These are phyloP conservation scores for Clistopyga incitator DNA, from an alignment of 2,888 invertebrate genomes.

Conservation along the genomic window DNA sequence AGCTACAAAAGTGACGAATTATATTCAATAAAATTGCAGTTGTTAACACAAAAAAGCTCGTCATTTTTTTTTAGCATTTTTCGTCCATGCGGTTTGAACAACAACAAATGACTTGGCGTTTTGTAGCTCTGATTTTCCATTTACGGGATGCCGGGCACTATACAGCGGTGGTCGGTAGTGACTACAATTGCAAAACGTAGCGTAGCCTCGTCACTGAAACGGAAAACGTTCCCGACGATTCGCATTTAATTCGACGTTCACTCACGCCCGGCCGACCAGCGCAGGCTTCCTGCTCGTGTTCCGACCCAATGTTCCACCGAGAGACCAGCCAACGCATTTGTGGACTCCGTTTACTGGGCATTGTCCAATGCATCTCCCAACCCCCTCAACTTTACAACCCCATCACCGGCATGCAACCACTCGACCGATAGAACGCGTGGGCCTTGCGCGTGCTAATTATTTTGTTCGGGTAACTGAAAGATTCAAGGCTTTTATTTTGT, in stretches of 20 bases:
- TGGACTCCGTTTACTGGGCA: constrained; percentile 62
- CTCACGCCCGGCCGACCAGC: constrained; percentile 40
- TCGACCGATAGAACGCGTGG: constrained; percentile 19
- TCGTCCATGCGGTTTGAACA: not conserved
- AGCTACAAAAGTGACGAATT: not conserved
- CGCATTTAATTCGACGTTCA: constrained; percentile 69
- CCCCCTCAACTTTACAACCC: not conserved
- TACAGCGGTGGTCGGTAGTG: not conserved
- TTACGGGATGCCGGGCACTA: not conserved
- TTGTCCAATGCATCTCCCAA: constrained; percentile 50
- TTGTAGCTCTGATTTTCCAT: constrained; percentile 14
- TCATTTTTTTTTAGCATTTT: not conserved
- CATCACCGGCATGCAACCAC: constrained; percentile 20
- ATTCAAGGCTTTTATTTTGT: not conserved
- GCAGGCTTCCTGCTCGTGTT: constrained; percentile 49
- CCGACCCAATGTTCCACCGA: constrained; percentile 59
- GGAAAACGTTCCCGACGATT: constrained; percentile 66
- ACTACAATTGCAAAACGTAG: constrained; percentile 28
- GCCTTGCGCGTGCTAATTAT: constrained; percentile 43
- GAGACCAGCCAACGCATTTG: constrained; percentile 55
- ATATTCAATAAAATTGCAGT: not conserved
- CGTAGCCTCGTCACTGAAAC: constrained; percentile 56
- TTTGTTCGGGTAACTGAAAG: constrained; percentile 25
- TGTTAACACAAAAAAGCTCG: not conserved
- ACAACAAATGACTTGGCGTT: not conserved